Evolutionary conservation across 2,888 invertebrate genomes (phyloP).

Genomic region (Netelia fuscicornis): DNA sequence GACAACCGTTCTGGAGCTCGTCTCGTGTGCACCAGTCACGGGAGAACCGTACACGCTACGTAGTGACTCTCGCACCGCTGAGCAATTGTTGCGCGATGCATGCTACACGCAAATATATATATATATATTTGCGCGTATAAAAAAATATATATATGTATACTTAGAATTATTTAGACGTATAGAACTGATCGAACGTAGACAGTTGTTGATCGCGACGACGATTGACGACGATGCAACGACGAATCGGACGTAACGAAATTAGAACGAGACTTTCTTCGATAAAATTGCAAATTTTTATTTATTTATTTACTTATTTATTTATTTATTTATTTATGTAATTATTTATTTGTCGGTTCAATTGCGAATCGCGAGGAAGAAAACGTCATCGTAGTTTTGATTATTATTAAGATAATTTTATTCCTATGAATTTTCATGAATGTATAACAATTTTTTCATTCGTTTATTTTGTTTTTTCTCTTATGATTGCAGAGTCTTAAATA

Average conservation of each 20-base stretch:
- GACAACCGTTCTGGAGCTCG: slow-evolving; percentile 68
- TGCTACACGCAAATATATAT: slow-evolving; percentile 13
- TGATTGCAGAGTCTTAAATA: slow-evolving; percentile 54
- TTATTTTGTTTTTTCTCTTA: slow-evolving; percentile 35
- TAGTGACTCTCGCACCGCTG: slow-evolving; percentile 13
- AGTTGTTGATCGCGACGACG: slow-evolving; percentile 48
- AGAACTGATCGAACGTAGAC: slow-evolving; percentile 37
- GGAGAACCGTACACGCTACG: slow-evolving; percentile 31
- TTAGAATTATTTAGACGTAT: not conserved
- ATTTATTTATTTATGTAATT: too few relatives aligned
- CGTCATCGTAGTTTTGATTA: not conserved
- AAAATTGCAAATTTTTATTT: not conserved
- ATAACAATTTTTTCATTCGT: not conserved
- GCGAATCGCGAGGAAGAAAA: not conserved
- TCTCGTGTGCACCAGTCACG: slow-evolving; percentile 39
- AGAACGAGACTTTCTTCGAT: slow-evolving; percentile 8
- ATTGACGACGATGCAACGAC: slow-evolving; percentile 25
- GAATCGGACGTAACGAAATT: slow-evolving; percentile 22
- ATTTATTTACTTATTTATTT: not conserved
- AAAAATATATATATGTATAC: not conserved
- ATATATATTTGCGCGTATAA: too few relatives aligned
- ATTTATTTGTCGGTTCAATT: not conserved
- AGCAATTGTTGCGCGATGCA: slow-evolving; percentile 62
- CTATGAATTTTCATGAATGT: not conserved
- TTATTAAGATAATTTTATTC: not conserved